Evolutionary conservation across 2,888 invertebrate genomes (phyloP), one percentile per base, ranked within the genome.

Genomic region (Melanostoma scalare): DNA sequence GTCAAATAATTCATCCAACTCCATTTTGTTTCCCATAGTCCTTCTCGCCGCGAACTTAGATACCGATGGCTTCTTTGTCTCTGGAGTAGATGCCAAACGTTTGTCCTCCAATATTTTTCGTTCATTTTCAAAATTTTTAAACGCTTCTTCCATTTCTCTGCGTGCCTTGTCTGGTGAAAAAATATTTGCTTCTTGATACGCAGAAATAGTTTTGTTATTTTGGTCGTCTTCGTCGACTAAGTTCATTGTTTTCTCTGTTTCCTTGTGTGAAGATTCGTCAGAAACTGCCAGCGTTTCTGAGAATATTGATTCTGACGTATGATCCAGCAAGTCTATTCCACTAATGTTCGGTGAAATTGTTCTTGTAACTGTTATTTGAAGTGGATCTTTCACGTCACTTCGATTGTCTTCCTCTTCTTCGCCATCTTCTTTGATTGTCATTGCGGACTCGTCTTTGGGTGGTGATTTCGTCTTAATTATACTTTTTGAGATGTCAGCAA

Each of bases 241-340:
- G 9, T 67, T 77, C 6, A 71, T 36, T 0, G 75, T 63, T 10
- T 81, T 85, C 1, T 75, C 75, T 30, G 30, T 53, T 5, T 78
- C 79, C 33, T 71, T 69, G 0, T 10, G 35, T 30, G 72, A 79
- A 6, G 85, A 78, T 10, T 85, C 79, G 20, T 85, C 87, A 4
- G 88, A 88, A 2, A 89, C 86, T 60, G 86, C 69, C 8, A 89
- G 74, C 5, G 86, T 85, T 55, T 90, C 89, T 3, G 87, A 88
- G 46, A 88, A 88, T 44, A 87, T 73, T 0, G 89, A 89, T 40
- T 89, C 90, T 0, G 87, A 81, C 2, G 89, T 88, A 76, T 88
- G 87, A 85, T 90, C 90, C 1, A 90, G 80, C 38, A 88, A 61
- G 72, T 89, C 86, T 42, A 90, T 88, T 5, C 90, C 90, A 69